These are phyloP conservation scores for Ferdinandea cuprea DNA, from an alignment of 2,888 invertebrate species.

Conservation along the genomic window DNA sequence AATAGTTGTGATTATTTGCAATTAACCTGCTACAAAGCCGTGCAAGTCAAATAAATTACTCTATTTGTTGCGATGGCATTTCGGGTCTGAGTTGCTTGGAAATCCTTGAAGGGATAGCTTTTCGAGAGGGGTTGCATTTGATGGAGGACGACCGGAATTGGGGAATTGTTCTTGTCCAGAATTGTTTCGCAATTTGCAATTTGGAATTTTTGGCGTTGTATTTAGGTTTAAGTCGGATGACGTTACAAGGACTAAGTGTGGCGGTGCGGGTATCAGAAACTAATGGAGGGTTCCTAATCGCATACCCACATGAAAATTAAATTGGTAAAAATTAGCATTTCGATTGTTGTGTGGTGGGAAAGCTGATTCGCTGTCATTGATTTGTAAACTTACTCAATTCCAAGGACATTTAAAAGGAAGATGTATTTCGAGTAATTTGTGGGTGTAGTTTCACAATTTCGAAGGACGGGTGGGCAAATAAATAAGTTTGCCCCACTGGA, in stretches of 20 bases:
- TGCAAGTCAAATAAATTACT: conserved; percentile 78
- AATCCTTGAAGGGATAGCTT: conserved; percentile 30
- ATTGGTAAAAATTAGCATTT: conserved; percentile 66
- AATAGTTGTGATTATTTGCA: conserved; percentile 75
- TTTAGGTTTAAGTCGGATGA: conserved; percentile 17
- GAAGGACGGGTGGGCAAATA: too few species aligned
- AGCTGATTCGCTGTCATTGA: conserved; percentile 23
- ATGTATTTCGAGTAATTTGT: background rate
- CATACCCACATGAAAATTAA: conserved; percentile 55
- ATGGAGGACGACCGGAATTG: conserved; percentile 72
- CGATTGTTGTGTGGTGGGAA: background rate
- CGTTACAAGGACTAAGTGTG: background rate
- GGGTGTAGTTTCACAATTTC: background rate
- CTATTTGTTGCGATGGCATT: conserved; percentile 75
- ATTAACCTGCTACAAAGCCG: conserved; percentile 73
- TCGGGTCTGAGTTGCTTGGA: conserved; percentile 26
- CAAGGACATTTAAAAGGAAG: conserved; percentile 55
- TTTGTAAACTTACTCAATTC: conserved; percentile 34
- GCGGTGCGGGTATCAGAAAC: conserved; percentile 11
- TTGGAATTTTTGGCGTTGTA: conserved; percentile 37
- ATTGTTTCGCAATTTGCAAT: conserved; percentile 71
- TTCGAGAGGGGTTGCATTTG: conserved; percentile 18
- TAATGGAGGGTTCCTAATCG: conserved; percentile 54
- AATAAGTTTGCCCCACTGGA: too few species aligned
- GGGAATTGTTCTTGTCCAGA: conserved; percentile 73